Conservation (phyloP, 2,797 vertebrate species). For the Cuculus canorus region DNA sequence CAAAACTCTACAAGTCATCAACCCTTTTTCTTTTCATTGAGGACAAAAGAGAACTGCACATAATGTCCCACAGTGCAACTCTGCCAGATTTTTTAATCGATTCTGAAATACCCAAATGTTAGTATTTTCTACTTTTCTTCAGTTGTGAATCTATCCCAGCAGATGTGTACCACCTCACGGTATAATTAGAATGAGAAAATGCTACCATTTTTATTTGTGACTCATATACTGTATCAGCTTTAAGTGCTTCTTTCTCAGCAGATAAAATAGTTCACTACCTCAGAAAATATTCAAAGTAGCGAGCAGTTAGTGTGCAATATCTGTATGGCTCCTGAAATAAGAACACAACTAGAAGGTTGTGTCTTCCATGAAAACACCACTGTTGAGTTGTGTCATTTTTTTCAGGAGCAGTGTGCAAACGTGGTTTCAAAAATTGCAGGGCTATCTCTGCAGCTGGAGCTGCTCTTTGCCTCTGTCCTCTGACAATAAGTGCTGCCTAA, state of each 20-base stretch:
- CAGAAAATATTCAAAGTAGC: not conserved
- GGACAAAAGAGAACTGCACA: not conserved
- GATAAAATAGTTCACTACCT: not conserved
- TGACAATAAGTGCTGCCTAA: not conserved
- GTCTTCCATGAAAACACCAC: not conserved
- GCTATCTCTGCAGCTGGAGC: not conserved
- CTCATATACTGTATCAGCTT: not conserved
- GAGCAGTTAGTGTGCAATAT: not conserved
- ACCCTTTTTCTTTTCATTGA: not conserved
- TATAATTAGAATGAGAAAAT: constrained; percentile 11
- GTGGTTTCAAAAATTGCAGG: not conserved
- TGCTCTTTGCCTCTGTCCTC: not conserved
- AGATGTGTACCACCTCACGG: not conserved
- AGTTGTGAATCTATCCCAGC: not conserved
- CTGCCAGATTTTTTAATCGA: not conserved
- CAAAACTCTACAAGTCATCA: not conserved
- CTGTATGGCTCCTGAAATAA: not conserved
- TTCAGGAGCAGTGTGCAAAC: not conserved
- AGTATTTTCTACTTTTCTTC: not conserved
- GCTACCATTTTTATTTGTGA: not conserved
- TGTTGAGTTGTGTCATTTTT: not conserved
- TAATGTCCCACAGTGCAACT: not conserved
- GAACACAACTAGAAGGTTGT: not conserved
- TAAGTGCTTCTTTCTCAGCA: not conserved
- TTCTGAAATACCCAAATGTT: not conserved